Evolutionary conservation across 2,888 invertebrate species (phyloP).

Genomic region (Eupithecia dodoneata): DNA sequence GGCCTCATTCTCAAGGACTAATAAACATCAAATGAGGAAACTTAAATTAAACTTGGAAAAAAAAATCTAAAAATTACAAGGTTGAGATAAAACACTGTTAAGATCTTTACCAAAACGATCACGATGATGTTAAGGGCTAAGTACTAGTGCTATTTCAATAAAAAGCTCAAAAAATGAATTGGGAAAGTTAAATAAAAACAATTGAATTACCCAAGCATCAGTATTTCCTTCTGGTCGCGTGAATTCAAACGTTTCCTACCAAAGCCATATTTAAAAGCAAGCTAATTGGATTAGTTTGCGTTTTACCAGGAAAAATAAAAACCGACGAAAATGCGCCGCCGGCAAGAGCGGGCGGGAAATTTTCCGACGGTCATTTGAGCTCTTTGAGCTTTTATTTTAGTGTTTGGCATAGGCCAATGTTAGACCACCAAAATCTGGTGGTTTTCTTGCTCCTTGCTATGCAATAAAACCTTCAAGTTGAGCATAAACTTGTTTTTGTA

Average conservation of each 20-base stretch:
- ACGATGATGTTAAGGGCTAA: no score
- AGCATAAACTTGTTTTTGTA: neutral
- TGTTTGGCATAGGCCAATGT: neutral
- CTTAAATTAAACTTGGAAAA: neutral
- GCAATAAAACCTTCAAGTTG: neutral
- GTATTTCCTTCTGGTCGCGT: neutral
- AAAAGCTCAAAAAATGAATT: no score
- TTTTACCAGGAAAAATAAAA: neutral
- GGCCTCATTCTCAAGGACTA: neutral
- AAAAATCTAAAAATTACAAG: no score
- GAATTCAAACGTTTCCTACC: neutral
- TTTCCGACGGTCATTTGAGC: neutral
- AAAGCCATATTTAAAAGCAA: neutral
- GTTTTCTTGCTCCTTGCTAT: neutral
- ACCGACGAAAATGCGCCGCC: neutral
- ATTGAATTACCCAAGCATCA: neutral
- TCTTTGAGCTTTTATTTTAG: neutral
- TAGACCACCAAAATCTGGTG: neutral
- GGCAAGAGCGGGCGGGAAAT: neutral
- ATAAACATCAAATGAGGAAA: neutral
- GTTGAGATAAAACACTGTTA: no score
- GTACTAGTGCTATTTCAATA: no score
- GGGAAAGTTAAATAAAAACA: neutral
- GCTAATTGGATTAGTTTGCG: neutral
- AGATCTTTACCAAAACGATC: no score